Evolutionary conservation across 1,140 invertebrate genomes (phyloP), one percentile per base, ranked within the genome.

Genomic region (Brachionus manjavacas): DNA sequence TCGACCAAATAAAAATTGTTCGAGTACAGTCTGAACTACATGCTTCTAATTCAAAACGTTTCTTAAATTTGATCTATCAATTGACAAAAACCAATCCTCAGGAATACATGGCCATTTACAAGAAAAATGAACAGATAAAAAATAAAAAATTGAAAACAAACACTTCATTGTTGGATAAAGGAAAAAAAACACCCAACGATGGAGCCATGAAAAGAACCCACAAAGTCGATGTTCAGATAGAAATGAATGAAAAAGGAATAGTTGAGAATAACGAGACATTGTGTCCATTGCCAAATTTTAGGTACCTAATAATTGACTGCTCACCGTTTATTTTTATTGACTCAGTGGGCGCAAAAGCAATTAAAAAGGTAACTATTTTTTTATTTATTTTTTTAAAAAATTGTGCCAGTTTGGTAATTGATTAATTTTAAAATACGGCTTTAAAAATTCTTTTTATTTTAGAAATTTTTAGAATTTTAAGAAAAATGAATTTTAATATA

Each of bases 301-400:
- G 46, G 25, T 74, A 41, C 35, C 20, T 74, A 8, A 74, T 74
- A 41, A 74, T 74, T 16, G 80, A 83, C 28, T 83, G 55, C 66
- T 46, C 35, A 0, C 41, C 55, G 25, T 43, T 83, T 14, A 46
- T 43, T 14, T 83, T 66, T 70, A 83, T 83, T 9, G 80, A 83
- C 28, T 66, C 80, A 7, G 46, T 83, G 3, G 80, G 80, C 16
- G 80, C 64, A 11, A 83, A 70, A 43, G 31, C 55, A 41, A 66
- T 83, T 14, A 46, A 46, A 68, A 20, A 83, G 25, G 52, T 83
- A 35, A 7, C 31, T 35, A 7, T 35, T 35, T 28, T 68, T 28
- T 28, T 12, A 6, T 6, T 68, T 0, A 6, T 35, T 35, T 35
- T 35, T 35, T 35, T 35, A 4, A 35, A 6, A 35, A 35, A 35